These are phyloP conservation scores for Chesias legatella DNA, from an alignment of 2,888 invertebrate species.

Conservation along the genomic window DNA sequence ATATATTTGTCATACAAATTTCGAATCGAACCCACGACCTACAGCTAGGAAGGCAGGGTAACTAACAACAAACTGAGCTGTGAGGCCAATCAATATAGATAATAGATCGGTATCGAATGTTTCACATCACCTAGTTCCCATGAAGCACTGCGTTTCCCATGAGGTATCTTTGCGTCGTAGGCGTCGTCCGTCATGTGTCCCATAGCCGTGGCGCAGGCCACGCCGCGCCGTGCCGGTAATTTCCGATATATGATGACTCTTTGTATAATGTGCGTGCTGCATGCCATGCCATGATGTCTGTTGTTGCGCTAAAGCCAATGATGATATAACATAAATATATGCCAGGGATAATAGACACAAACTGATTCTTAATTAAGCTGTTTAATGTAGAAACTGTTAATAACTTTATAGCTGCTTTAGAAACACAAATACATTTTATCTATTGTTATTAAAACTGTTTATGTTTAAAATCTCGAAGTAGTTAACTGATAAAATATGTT, in stretches of 20 bases:
- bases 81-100: too few relatives aligned
- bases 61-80: too few relatives aligned
- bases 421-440: too few relatives aligned
- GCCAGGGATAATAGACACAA: conserved; percentile 25
- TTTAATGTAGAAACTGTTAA: too few relatives aligned
- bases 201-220: conserved; percentile 45
- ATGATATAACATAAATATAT: conserved; percentile 27
- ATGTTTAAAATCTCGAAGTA: too few relatives aligned
- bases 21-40: too few relatives aligned
- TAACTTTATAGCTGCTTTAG: too few relatives aligned
- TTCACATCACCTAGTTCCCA: conserved; percentile 59
- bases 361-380: too few relatives aligned
- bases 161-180: conserved; percentile 51
- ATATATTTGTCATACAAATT: too few relatives aligned
- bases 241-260: conserved; percentile 51
- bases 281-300: conserved; percentile 26
- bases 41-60: too few relatives aligned
- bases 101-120: conserved; percentile 16
- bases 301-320: conserved; percentile 15
- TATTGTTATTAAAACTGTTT: too few relatives aligned
- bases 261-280: conserved; percentile 33
- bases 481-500: too few relatives aligned
- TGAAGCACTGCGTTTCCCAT: conserved; percentile 56
- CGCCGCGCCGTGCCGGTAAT: conserved; percentile 41
- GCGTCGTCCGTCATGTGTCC: conserved; percentile 35